phyloP scores from a whole-genome alignment of 2,888 invertebrate species.

The Stratiomys singularior region DNA sequence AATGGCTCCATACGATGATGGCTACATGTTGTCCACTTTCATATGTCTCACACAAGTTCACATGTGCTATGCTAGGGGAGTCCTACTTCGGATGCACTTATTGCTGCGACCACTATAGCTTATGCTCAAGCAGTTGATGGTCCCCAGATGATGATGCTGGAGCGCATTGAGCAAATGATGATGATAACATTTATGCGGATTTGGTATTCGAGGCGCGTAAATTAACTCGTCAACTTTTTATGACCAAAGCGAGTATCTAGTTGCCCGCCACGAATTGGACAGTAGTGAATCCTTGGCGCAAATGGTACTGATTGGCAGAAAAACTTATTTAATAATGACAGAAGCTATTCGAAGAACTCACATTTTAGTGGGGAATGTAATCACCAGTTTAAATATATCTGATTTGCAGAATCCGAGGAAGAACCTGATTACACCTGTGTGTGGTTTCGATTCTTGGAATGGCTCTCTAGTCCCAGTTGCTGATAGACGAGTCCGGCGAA shows the following conservation, averaged over 20 bases:
- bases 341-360: constrained; percentile 54
- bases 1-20: constrained; percentile 30
- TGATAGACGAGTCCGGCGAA: not conserved
- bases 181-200: constrained; percentile 51
- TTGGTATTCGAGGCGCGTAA: constrained; percentile 57
- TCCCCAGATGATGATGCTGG: constrained; percentile 3
- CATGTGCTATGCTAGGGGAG: not conserved
- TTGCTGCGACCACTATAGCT: too few relatives aligned
- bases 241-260: constrained; percentile 49
- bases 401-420: constrained; percentile 34
- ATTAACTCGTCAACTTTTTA: constrained; percentile 58
- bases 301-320: constrained; percentile 36
- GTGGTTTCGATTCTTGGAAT: constrained; percentile 31
- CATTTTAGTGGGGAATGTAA: constrained; percentile 48
- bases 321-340: constrained; percentile 54
- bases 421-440: constrained; percentile 28
- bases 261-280: constrained; percentile 1
- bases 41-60: constrained; percentile 2
- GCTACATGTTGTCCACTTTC: constrained; percentile 34
- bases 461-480: not conserved
- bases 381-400: constrained; percentile 34
- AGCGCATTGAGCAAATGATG: constrained; percentile 29
- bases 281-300: constrained; percentile 22
- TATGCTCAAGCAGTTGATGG: not conserved
- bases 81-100: too few relatives aligned